Evolutionary conservation across 2,113 vertebrate genomes (phyloP).

Genomic region (Corythaeola cristata): DNA sequence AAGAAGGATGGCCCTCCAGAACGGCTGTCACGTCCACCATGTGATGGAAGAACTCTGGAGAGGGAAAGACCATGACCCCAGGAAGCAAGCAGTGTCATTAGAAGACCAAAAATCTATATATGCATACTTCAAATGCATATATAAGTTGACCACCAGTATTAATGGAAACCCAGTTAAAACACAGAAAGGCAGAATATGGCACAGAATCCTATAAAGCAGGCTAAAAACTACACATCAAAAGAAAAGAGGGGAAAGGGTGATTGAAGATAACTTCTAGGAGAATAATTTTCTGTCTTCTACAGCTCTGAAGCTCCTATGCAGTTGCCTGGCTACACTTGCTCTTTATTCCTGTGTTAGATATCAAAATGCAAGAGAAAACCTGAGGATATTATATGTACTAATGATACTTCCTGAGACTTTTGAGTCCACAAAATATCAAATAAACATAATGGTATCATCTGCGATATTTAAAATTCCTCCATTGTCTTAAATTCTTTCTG

Average conservation of each 20-base stretch:
- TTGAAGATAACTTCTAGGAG: not conserved
- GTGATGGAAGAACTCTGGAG: not conserved
- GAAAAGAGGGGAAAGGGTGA: not conserved
- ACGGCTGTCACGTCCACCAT: not conserved
- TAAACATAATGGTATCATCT: not conserved
- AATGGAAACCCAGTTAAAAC: not conserved
- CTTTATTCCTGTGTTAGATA: not conserved
- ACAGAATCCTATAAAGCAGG: not conserved
- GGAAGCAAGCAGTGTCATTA: not conserved
- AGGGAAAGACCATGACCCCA: not conserved
- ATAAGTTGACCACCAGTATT: too few relatives aligned
- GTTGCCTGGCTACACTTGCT: not conserved
- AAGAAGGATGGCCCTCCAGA: not conserved
- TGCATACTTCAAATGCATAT: not conserved
- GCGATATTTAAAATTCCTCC: not conserved
- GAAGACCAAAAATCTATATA: not conserved
- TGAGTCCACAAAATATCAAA: not conserved
- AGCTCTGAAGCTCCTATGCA: not conserved
- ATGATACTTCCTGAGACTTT: not conserved
- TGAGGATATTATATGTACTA: not conserved
- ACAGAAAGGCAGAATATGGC: not conserved
- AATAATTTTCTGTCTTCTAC: not conserved
- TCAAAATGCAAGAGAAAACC: not conserved
- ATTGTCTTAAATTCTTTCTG: not conserved
- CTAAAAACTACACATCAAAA: not conserved